Conservation (phyloP, 2,113 vertebrate genomes). For the Castor canadensis region DNA sequence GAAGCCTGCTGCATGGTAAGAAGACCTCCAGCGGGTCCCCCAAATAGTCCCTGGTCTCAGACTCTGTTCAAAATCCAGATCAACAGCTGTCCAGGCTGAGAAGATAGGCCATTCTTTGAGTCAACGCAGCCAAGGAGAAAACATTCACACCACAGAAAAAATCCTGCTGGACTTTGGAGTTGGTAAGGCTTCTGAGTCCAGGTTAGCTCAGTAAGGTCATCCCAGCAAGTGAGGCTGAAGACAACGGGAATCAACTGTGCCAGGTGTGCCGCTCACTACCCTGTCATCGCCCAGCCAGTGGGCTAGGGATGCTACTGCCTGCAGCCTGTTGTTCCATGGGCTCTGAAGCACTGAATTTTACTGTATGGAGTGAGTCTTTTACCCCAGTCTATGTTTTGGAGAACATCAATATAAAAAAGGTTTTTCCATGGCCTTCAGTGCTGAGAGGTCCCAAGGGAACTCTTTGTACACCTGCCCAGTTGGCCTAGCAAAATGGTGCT, state of each 20-base stretch:
- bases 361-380: background rate
- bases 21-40: conserved; percentile 77
- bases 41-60: conserved; percentile 47
- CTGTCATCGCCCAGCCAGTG: conserved; percentile 56
- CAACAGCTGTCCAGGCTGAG: conserved; percentile 16
- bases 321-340: background rate
- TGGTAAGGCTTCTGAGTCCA: conserved; percentile 32
- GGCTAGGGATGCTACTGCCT: background rate
- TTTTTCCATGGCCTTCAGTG: background rate
- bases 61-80: conserved; percentile 40
- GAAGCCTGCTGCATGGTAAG: conserved; percentile 93
- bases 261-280: conserved; percentile 28
- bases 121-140: conserved; percentile 39
- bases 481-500: conserved; percentile 2
- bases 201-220: conserved; percentile 39
- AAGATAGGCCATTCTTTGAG: conserved; percentile 62
- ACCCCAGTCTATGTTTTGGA: conserved; percentile 38
- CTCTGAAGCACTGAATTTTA: background rate
- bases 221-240: conserved; percentile 34
- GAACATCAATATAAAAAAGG: background rate
- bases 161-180: background rate
- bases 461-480: background rate
- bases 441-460: background rate
- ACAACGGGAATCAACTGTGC: conserved; percentile 44
- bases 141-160: background rate